Conservation (phyloP, 1,140 invertebrate species). For the Bombus soroeensis region DNA sequence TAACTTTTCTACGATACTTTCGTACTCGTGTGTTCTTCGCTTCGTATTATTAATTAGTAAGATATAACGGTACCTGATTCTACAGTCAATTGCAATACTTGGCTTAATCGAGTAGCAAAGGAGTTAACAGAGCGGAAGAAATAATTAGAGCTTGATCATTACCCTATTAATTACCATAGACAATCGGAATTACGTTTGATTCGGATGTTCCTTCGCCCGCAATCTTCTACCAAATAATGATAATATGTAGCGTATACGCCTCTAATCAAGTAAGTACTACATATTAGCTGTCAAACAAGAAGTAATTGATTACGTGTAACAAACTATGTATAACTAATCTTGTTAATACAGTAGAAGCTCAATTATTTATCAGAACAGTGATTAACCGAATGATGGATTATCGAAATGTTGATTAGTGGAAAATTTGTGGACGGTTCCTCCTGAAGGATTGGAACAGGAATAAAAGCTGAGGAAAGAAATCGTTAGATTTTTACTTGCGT, state of each 20-base stretch:
- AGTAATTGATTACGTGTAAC: no score
- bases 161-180: conserved; percentile 19
- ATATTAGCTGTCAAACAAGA: background rate
- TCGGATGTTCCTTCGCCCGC: no score
- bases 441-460: background rate
- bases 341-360: no score
- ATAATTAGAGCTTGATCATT: conserved; percentile 43
- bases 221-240: background rate
- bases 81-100: conserved; percentile 26
- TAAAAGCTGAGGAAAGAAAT: background rate
- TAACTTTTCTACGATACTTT: conserved; percentile 18
- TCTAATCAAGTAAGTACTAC: background rate
- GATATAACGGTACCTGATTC: conserved; percentile 51
- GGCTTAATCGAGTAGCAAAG: conserved; percentile 57
- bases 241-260: background rate
- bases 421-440: background rate
- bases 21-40: background rate
- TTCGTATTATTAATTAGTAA: conserved; percentile 33
- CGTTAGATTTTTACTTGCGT: background rate
- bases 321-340: no score
- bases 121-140: conserved; percentile 46
- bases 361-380: background rate
- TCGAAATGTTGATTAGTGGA: background rate
- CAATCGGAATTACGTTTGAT: background rate
- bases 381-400: background rate